Evolutionary conservation across 2,888 invertebrate species (phyloP).

Genomic region (Parelbella ahira): DNA sequence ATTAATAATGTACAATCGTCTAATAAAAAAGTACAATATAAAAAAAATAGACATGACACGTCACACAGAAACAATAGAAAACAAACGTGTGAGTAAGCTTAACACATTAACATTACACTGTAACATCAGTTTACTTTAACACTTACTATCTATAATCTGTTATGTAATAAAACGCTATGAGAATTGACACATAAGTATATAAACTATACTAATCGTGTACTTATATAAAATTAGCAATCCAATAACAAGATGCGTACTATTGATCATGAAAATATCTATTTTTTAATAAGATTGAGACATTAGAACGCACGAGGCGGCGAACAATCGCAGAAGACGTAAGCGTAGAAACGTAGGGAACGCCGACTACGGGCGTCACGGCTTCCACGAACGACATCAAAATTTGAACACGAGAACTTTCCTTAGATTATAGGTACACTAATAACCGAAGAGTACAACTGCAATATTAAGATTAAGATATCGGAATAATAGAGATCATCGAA

Average conservation of each 20-base stretch:
- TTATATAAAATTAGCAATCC: slow-evolving; percentile 78
- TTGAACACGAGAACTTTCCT: slow-evolving; percentile 63
- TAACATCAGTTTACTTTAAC: slow-evolving; percentile 71
- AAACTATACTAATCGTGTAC: slow-evolving; percentile 81
- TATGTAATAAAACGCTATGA: slow-evolving; percentile 80
- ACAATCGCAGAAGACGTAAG: slow-evolving; percentile 29
- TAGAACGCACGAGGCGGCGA: slow-evolving; percentile 38
- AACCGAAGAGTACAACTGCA: slow-evolving; percentile 61
- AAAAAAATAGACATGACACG: slow-evolving; percentile 1
- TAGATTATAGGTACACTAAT: slow-evolving; percentile 50
- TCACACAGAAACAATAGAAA: slow-evolving; percentile 33
- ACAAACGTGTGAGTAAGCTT: slow-evolving; percentile 54
- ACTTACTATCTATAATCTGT: slow-evolving; percentile 78
- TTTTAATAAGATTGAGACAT: slow-evolving; percentile 59
- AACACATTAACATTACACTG: slow-evolving; percentile 65
- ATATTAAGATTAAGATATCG: slow-evolving; percentile 61
- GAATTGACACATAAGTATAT: slow-evolving; percentile 82
- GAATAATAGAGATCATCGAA: slow-evolving; percentile 74
- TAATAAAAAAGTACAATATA: slow-evolving; percentile 1
- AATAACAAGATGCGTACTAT: slow-evolving; percentile 76
- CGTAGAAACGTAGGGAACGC: slow-evolving; percentile 7
- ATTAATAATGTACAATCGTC: slow-evolving; percentile 1
- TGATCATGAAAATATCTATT: slow-evolving; percentile 76
- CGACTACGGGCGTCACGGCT: slow-evolving; percentile 27
- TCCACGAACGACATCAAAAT: slow-evolving; percentile 28